Evolutionary conservation across 2,113 vertebrate genomes (phyloP), one percentile per base, ranked within the genome.

Genomic region (Psittacara wagleri): DNA sequence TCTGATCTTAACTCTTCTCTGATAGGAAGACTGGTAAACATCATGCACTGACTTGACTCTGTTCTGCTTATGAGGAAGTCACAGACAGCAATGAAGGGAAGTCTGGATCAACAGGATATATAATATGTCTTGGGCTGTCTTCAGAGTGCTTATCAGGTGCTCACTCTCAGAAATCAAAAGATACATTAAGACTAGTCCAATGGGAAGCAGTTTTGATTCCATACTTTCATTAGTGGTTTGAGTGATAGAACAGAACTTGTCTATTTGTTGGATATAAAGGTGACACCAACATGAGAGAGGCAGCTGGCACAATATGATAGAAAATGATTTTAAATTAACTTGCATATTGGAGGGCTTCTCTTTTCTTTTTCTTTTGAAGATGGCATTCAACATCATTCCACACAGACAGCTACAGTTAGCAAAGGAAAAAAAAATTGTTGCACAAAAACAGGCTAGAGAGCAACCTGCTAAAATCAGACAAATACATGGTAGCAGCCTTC

Each of bases 271-370:
- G 61, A 54, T 31, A 23, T 24, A 68, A 57, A 80, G 9, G n/a
- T 66, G n/a, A 75, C 11, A 49, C 11, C 10, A 79, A 17, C 12
- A 33, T n/a, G 17, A 84, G 29, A 79, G 20, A 62, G n/a, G 18
- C 13, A 55, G 17, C 7, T 67, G 87, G 20, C 11, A 51, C 22
- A 57, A 46, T 31, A 46, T 4, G 63, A 41, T 13, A 49, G 6
- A 52, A 3, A 3, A 27, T 8, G 2, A 69, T 59, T 69, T 76
- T 27, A 74, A 88, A 31, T 39, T 54, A 23, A 82, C n/a, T 68
- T 68, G 37, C 10, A 19, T 55, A 19, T 14, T 18, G 5, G 13
- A 25, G 3, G 10, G 1, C 2, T 6, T 11, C 4, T 16, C 35
- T 22, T 25, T 2, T 11, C 3, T 20, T 11, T 6, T 28, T 20